Evolutionary conservation across 2,797 vertebrate genomes (phyloP), one percentile per base, ranked within the genome.

Genomic region (Melopsittacus undulatus): DNA sequence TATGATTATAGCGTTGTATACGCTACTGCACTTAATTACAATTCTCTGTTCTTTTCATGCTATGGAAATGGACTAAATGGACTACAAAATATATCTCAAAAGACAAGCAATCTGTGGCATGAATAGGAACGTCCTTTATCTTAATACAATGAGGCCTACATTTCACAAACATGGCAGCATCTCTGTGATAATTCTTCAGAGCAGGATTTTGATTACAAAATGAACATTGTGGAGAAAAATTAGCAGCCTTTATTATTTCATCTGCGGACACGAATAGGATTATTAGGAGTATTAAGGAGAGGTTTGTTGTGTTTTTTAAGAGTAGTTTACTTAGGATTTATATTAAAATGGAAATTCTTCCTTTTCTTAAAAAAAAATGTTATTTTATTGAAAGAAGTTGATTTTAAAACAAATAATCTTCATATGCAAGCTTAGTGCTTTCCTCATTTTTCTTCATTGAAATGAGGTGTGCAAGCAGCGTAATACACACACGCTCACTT

Each of bases 51-150:
- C 96, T 97, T 97, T 97, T 97, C 94, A 93, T 88, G 79, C 70
- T 84, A 93, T 95, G 92, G 88, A 97, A 97, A 97, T 77, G 91
- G 97, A 95, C 97, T 97, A 97, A 97, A 97, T 92, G 95, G 95
- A 95, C 96, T 73, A 82, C 94, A 96, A 97, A 97, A 93, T 92
- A 62, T 95, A 96, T 98, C 97, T 97, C 95, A 95, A 97, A 98
- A 97, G 95, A 96, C 81, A 95, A 96, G 86, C 96, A 96, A 97
- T 97, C 96, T 96, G 94, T 86, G 81, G 49, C 69, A 89, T 97
- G 96, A 98, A 97, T 92, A 97, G 95, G 95, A 96, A 87, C 26
- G 63, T 96, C 87, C 94, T 97, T 98, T 97, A 96, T 97, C 95
- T 95, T 86, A 80, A 88, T 80, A 96, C 90, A 97, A 97, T 97